A percentile compares a stretch with the other conserved stretches of the same genome.
These are phyloP conservation scores for Halocaridina rubra DNA, from an alignment of 2,888 invertebrate species.

Conservation along the genomic window DNA sequence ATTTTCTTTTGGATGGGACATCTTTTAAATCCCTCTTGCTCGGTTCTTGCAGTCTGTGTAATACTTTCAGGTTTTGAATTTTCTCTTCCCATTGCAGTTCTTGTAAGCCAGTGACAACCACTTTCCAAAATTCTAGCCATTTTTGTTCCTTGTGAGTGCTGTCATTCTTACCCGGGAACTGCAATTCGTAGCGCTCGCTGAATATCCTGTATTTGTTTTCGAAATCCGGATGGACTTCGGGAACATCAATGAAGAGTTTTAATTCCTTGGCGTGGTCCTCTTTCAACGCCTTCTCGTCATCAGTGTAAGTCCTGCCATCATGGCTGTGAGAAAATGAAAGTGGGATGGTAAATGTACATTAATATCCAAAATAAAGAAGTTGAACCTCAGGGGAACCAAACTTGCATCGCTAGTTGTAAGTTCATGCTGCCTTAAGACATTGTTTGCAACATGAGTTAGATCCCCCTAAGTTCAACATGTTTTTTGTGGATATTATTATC, in stretches of 20 bases:
- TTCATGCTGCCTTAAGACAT: too few relatives aligned
- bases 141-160: neutral
- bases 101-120: neutral
- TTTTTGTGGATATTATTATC: too few relatives aligned
- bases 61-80: neutral
- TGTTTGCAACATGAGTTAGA: too few relatives aligned
- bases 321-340: too few relatives aligned
- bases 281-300: neutral
- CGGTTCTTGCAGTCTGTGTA: neutral
- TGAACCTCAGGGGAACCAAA: too few relatives aligned
- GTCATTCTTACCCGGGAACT: neutral
- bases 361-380: too few relatives aligned
- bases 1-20: neutral
- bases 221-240: neutral
- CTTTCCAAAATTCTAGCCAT: neutral
- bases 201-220: neutral
- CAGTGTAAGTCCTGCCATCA: neutral
- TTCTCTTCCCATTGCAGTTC: neutral
- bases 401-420: too few relatives aligned
- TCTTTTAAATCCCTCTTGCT: neutral
- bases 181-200: neutral
- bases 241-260: neutral
- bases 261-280: neutral
- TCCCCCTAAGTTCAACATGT: too few relatives aligned
- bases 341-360: too few relatives aligned